Evolutionary conservation across 1,140 invertebrate genomes (phyloP).

Genomic region (Bombus ignitus): DNA sequence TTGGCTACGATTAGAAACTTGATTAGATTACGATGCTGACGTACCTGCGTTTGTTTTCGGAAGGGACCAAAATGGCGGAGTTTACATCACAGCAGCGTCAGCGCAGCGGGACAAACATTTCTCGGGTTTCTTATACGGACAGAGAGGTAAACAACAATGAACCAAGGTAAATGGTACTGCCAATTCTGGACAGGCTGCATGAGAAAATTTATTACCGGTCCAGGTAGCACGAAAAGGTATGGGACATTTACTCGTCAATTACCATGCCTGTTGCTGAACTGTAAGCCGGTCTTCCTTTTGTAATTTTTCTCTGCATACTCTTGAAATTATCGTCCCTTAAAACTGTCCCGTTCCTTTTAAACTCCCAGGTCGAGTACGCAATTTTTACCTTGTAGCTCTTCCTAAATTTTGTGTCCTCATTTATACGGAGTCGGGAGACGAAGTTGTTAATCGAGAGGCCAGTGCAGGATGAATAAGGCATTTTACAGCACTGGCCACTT

Average conservation of each 20-base stretch:
- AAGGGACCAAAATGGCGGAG: slow-evolving; percentile 41
- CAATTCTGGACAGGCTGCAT: too few relatives aligned
- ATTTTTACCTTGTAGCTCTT: neutral
- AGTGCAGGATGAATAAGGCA: too few relatives aligned
- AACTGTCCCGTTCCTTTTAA: too few relatives aligned
- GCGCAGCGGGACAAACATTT: too few relatives aligned
- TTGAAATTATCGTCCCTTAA: too few relatives aligned
- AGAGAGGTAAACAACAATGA: too few relatives aligned
- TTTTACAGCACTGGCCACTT: neutral
- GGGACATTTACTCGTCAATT: too few relatives aligned
- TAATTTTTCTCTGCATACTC: too few relatives aligned
- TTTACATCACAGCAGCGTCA: neutral
- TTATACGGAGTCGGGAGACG: neutral
- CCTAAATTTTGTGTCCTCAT: neutral
- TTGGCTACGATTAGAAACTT: neutral
- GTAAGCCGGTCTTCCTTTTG: rapidly evolving
- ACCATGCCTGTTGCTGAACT: rapidly evolving
- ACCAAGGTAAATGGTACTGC: too few relatives aligned
- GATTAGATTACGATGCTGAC: neutral
- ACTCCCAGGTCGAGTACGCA: too few relatives aligned
- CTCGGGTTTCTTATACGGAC: rapidly evolving
- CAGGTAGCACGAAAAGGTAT: too few relatives aligned
- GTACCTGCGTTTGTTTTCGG: neutral
- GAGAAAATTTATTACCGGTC: too few relatives aligned
- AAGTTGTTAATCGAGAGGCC: neutral